These are phyloP conservation scores for Meandrina meandrites DNA, from an alignment of 92 coral and sea anemone genomes.

Conservation along the genomic window DNA sequence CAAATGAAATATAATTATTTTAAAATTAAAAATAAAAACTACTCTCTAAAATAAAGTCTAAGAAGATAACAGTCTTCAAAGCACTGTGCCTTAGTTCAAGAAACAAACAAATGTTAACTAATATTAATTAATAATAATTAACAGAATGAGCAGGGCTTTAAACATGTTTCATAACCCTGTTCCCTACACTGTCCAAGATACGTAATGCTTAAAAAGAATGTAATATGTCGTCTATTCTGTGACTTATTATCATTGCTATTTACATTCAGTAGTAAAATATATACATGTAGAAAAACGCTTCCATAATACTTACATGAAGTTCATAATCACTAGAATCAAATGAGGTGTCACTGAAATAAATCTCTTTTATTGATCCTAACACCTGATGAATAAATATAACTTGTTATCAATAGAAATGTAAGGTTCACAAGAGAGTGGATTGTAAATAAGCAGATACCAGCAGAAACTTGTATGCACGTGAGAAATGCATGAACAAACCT, in stretches of 20 bases:
- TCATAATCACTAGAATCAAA: conserved; percentile 98
- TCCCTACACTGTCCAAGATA: background rate
- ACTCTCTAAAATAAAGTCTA: no score
- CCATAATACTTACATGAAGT: conserved; percentile 66
- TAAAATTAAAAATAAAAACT: no score
- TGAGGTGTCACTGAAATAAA: conserved; percentile 83
- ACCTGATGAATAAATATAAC: conserved; percentile 54
- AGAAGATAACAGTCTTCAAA: no score
- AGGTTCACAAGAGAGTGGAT: background rate
- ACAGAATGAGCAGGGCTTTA: no score
- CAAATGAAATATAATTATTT: no score
- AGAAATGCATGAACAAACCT: conserved; percentile 52
- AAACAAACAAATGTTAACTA: no score
- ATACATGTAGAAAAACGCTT: background rate
- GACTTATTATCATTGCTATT: no score
- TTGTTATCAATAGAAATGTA: background rate
- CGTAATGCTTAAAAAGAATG: background rate
- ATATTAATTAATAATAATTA: no score
- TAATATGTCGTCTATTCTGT: no score
- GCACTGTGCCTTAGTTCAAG: no score
- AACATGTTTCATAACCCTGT: no score
- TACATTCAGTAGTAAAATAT: no score
- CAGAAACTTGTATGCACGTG: background rate
- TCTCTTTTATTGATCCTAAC: conserved; percentile 81
- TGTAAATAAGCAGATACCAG: background rate